Conservation (phyloP, 2,113 vertebrate genomes). For the Pipa parva region DNA sequence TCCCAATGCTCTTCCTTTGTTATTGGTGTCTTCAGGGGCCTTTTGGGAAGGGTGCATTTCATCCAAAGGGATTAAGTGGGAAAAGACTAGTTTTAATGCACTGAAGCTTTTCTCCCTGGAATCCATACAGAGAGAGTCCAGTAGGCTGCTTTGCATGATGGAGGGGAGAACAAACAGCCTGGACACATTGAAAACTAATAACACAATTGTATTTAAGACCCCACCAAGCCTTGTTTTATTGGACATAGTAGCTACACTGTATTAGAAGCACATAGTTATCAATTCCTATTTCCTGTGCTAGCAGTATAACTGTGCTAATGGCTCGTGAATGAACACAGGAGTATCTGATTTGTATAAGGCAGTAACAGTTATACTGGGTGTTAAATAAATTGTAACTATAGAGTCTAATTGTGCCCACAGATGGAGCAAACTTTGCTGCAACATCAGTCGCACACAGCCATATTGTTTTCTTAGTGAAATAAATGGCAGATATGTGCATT, state of each 20-base stretch:
- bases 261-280: constrained; percentile 5
- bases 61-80: constrained; percentile 2
- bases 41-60: constrained; percentile 2
- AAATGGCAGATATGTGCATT: too few species aligned
- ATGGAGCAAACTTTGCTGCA: too few species aligned
- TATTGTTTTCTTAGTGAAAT: too few species aligned
- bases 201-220: not conserved
- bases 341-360: not conserved
- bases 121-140: constrained; percentile 1
- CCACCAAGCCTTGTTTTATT: not conserved
- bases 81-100: constrained; percentile 7
- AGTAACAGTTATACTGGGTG: too few species aligned
- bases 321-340: not conserved
- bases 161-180: constrained; percentile 4
- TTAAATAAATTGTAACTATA: too few species aligned
- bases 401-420: too few species aligned
- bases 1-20: constrained; percentile 10
- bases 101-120: constrained; percentile 7
- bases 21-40: constrained; percentile 7
- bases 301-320: not conserved
- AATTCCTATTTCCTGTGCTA: not conserved
- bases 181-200: not conserved
- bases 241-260: not conserved
- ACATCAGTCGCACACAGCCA: too few species aligned
- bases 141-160: constrained; percentile 13